Base-by-base conservation (phyloP, 2,797 vertebrate species). In the Fringilla coelebs region DNA sequence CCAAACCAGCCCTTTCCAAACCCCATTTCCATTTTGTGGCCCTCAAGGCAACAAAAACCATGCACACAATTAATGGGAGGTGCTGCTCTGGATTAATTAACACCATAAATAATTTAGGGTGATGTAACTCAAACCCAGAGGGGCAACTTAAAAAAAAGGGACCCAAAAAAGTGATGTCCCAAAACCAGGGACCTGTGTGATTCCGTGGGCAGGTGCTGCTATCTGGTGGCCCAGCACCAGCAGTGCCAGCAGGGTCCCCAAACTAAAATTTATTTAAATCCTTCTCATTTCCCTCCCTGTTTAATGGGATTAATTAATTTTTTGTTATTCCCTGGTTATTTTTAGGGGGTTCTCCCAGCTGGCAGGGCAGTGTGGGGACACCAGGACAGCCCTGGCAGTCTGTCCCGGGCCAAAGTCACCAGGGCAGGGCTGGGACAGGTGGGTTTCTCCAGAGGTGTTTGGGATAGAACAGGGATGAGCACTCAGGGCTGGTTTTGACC, bases 141-240 rank as follows among this genome's bases (percentile, higher is more conserved):
- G 17, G 18, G 10, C 3, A 49, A 8, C 5, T 4, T 4, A 41
- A 41, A 41, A 41, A 40, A 41, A 17, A 41, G 40, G 40, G 40
- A 8, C 10, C 41, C 38, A 40, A 49, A 28, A 49, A 28, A 31
- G 17, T 18, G 17, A 29, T 19, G 12, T 54, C 52, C 51, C 29
- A 13, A 58, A 28, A 14, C 2, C 2, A 10, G 4, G 17, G 0
- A 1, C 1, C 10, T 54, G 29, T 20, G 31, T 32, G 31, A 26
- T 74, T 57, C 61, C 3, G 1, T 13, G 55, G 93, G 20, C 71
- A 66, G 13, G 45, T 93, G 88, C 94, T 96, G 97, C 94, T 97
- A 96, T 28, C 98, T 97, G 76, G 93, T 95, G 98, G 96, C 60
- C 41, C 57, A 63, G 43, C 21, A 24, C 41, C 63, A 46, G 68